A percentile compares a stretch with the other conserved stretches of the same genome.
phyloP scores from a whole-genome alignment of 2,797 vertebrate species.

The Melanotaenia trifasciata region DNA sequence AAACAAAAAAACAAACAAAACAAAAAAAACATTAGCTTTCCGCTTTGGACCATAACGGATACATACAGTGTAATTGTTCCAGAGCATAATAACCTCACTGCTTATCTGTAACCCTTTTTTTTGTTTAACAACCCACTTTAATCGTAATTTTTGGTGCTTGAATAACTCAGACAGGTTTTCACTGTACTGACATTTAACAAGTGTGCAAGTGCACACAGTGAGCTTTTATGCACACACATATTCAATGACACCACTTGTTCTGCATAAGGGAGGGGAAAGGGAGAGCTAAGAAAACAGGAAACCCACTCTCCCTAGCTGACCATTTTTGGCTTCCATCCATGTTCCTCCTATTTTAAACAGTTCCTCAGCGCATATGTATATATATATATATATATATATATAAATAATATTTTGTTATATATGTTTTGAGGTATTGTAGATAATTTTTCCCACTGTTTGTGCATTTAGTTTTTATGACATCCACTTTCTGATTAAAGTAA shows the following conservation, averaged over 20 bases:
- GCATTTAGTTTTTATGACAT: slow-evolving; percentile 17
- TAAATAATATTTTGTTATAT: too few species aligned
- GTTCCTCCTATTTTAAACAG: slow-evolving; percentile 33
- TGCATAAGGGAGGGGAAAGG: slow-evolving; percentile 17
- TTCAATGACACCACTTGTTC: slow-evolving; percentile 64
- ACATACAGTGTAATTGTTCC: slow-evolving; percentile 3
- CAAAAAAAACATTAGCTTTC: neutral
- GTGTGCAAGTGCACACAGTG: slow-evolving; percentile 43
- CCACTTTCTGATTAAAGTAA: slow-evolving; percentile 35
- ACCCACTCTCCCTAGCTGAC: slow-evolving; percentile 27
- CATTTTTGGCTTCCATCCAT: slow-evolving; percentile 46
- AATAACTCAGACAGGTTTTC: slow-evolving; percentile 22
- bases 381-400: too few species aligned
- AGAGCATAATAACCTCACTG: neutral
- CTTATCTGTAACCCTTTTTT: neutral
- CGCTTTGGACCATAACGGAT: neutral
- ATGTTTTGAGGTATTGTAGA: neutral
- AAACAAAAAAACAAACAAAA: neutral
- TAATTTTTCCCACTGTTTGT: neutral
- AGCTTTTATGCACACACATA: slow-evolving; percentile 32
- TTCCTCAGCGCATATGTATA: neutral
- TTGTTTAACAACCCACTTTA: slow-evolving; percentile 1
- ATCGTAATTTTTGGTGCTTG: slow-evolving; percentile 8
- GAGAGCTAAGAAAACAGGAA: slow-evolving; percentile 63
- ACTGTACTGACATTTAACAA: slow-evolving; percentile 23